A percentile compares a stretch with the other conserved stretches of the same genome.
Conservation (phyloP, 2,113 vertebrate genomes). For the Neoarius graeffei region DNA sequence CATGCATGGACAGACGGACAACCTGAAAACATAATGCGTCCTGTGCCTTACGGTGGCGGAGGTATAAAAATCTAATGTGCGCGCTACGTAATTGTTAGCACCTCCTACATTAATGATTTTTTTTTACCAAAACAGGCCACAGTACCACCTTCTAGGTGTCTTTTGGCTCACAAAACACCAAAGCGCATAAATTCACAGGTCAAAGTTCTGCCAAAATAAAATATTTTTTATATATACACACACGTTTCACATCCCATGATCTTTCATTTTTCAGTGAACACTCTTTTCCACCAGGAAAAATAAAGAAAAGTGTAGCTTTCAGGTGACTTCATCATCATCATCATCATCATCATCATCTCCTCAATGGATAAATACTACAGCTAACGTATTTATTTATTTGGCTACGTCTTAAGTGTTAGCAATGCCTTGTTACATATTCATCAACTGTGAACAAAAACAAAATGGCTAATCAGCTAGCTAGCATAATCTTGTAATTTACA, state of each 20-base stretch:
- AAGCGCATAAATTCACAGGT: neutral
- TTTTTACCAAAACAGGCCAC: neutral
- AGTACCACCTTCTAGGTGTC: neutral
- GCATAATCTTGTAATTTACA: neutral
- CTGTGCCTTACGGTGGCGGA: too few species aligned
- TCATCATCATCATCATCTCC: too few species aligned
- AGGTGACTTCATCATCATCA: fast-evolving
- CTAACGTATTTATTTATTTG: too few species aligned
- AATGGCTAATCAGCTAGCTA: neutral
- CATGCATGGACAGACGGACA: too few species aligned
- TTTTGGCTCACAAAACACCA: neutral
- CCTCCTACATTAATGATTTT: too few species aligned
- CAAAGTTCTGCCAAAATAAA: neutral
- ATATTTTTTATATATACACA: too few species aligned
- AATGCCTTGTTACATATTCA: neutral
- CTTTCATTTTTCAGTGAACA: neutral
- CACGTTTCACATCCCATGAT: too few species aligned
- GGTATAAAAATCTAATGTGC: neutral
- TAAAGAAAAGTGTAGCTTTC: neutral
- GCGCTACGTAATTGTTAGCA: neutral
- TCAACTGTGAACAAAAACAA: neutral
- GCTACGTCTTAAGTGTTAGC: neutral
- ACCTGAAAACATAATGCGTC: too few species aligned
- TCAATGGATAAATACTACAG: neutral
- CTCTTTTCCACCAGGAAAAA: neutral